phyloP scores from a whole-genome alignment of 2,888 invertebrate species.

The Thera obeliscata region DNA sequence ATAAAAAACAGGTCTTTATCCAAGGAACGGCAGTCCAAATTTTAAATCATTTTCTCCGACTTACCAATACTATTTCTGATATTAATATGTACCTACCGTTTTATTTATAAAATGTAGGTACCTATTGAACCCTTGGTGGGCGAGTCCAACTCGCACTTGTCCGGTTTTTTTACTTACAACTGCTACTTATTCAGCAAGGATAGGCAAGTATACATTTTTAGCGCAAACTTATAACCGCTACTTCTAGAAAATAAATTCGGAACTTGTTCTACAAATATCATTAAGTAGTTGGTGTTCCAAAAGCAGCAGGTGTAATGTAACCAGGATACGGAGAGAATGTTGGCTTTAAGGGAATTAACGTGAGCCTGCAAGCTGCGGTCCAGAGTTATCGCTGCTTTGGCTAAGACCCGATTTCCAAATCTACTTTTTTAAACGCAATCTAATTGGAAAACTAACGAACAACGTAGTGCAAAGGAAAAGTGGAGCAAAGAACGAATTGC shows the following conservation, averaged over 20 bases:
- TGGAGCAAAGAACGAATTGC: background rate
- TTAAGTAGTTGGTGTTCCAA: constrained; percentile 44
- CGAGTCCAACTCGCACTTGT: too few relatives aligned
- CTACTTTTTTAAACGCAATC: constrained; percentile 48
- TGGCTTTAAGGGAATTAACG: constrained; percentile 63
- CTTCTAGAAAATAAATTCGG: constrained; percentile 44
- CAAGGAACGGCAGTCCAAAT: too few relatives aligned
- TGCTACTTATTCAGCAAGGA: too few relatives aligned
- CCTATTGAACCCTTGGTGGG: too few relatives aligned
- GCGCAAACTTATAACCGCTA: constrained; percentile 27
- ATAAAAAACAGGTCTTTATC: too few relatives aligned
- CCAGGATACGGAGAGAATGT: constrained; percentile 47
- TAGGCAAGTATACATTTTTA: too few relatives aligned
- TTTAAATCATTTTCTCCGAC: too few relatives aligned
- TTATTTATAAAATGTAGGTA: too few relatives aligned
- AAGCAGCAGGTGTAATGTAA: constrained; percentile 62
- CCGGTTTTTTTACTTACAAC: too few relatives aligned
- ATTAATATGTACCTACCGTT: too few relatives aligned
- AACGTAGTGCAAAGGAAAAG: background rate
- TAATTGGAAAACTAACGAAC: constrained; percentile 1
- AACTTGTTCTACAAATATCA: constrained; percentile 40
- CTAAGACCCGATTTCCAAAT: constrained; percentile 52
- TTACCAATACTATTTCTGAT: too few relatives aligned
- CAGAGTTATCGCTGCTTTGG: constrained; percentile 56
- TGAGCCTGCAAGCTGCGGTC: constrained; percentile 48